Evolutionary conservation across 2,113 vertebrate species (phyloP).

Genomic region (Perognathus longimembris): DNA sequence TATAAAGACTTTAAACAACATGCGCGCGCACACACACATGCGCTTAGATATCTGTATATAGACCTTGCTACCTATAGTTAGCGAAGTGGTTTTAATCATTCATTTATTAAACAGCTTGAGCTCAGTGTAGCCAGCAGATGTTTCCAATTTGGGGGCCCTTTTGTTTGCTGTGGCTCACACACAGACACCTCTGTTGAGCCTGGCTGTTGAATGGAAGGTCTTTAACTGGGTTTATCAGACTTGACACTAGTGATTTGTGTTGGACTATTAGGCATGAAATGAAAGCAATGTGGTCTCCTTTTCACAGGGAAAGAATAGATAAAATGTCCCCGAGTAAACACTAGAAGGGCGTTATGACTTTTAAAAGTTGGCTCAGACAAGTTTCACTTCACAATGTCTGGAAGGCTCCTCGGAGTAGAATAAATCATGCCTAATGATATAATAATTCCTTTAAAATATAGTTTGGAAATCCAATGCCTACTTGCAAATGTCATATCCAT

Average conservation of each 20-base stretch:
- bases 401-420: background rate
- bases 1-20: background rate
- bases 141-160: conserved; percentile 5
- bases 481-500: conserved; percentile 23
- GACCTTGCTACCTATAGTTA: background rate
- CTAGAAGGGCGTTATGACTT: conserved; percentile 59
- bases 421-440: conserved; percentile 50
- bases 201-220: background rate
- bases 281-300: conserved; percentile 15
- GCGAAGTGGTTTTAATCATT: background rate
- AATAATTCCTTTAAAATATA: conserved; percentile 64
- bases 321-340: conserved; percentile 64
- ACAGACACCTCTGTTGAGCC: background rate
- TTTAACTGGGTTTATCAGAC: conserved; percentile 23
- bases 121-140: background rate
- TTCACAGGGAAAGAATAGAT: conserved; percentile 61
- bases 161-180: background rate
- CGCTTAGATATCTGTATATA: background rate
- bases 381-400: conserved; percentile 15
- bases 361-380: conserved; percentile 48
- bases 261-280: conserved; percentile 53
- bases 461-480: conserved; percentile 25
- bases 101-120: background rate
- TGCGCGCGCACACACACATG: too few species aligned
- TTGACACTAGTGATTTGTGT: conserved; percentile 63